Conservation (phyloP, 1,140 invertebrate genomes). For the Drosophila malerkotliana region DNA sequence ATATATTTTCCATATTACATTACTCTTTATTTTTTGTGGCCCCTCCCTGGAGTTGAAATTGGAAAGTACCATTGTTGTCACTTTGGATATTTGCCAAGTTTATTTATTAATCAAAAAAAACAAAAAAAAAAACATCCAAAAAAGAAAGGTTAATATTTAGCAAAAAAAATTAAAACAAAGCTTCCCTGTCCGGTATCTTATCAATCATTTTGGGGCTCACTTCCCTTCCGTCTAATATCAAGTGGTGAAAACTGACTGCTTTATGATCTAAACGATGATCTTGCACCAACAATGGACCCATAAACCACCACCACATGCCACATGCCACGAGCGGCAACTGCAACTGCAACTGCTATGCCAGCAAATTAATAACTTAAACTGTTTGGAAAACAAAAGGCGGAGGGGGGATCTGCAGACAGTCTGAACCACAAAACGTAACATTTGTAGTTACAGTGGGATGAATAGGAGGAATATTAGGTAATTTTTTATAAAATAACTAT, state of each 20-base stretch:
- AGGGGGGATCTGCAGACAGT: not conserved
- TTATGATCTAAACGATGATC: slow-evolving; percentile 56
- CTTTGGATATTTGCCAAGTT: slow-evolving; percentile 51
- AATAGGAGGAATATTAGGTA: too few relatives aligned
- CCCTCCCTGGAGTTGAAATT: slow-evolving; percentile 29
- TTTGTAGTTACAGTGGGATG: slow-evolving; percentile 20
- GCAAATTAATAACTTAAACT: slow-evolving; percentile 61
- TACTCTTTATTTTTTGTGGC: not conserved
- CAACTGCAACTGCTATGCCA: slow-evolving; percentile 3
- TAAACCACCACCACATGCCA: slow-evolving; percentile 48
- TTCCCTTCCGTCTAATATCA: slow-evolving; percentile 6
- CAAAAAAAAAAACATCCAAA: not conserved
- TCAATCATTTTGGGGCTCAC: not conserved
- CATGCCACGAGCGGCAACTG: not conserved
- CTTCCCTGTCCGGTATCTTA: slow-evolving; percentile 39
- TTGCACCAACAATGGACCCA: slow-evolving; percentile 63
- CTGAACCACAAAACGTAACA: slow-evolving; percentile 21
- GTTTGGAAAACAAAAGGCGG: not conserved
- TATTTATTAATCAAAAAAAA: not conserved
- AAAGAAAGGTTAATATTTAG: not conserved
- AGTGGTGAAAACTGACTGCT: slow-evolving; percentile 10
- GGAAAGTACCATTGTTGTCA: slow-evolving; percentile 49
- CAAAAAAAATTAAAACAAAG: not conserved
- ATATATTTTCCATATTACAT: slow-evolving; percentile 1
- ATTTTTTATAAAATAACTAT: too few relatives aligned